These are phyloP conservation scores for Idaea aversata DNA, from an alignment of 2,888 invertebrate species.

Conservation along the genomic window DNA sequence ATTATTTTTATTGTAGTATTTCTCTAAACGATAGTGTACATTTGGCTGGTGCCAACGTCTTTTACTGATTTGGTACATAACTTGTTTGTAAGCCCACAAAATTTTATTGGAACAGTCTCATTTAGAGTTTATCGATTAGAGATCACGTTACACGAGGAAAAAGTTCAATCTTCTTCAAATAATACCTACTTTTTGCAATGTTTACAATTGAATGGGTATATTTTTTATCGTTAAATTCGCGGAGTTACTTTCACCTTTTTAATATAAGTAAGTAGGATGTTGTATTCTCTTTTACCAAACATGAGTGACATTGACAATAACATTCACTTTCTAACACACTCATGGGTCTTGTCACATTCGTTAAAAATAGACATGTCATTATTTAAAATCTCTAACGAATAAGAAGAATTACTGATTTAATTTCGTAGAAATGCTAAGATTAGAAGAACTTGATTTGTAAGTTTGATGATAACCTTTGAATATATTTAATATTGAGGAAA, in stretches of 20 bases:
- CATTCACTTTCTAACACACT: slow-evolving; percentile 21
- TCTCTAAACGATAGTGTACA: no score
- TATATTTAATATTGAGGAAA: slow-evolving; percentile 16
- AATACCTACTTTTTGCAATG: slow-evolving; percentile 5
- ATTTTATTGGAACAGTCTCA: not conserved
- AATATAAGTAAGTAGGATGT: slow-evolving; percentile 1
- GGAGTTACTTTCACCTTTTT: slow-evolving; percentile 29
- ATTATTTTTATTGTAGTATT: no score
- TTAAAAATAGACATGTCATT: not conserved
- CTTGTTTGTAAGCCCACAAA: no score
- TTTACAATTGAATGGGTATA: slow-evolving; percentile 3
- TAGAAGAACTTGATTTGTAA: not conserved
- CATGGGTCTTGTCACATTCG: not conserved
- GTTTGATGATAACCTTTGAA: not conserved
- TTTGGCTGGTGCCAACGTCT: no score
- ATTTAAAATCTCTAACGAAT: not conserved
- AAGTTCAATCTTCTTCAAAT: not conserved
- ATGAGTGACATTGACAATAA: slow-evolving; percentile 19
- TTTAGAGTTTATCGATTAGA: not conserved
- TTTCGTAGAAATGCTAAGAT: not conserved
- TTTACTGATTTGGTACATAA: no score
- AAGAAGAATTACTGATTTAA: not conserved
- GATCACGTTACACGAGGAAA: not conserved
- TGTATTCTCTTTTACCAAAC: slow-evolving; percentile 8
- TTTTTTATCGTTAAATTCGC: slow-evolving; percentile 10